phyloP scores from a whole-genome alignment of 2,888 invertebrate species.

The Polia nebulosa region DNA sequence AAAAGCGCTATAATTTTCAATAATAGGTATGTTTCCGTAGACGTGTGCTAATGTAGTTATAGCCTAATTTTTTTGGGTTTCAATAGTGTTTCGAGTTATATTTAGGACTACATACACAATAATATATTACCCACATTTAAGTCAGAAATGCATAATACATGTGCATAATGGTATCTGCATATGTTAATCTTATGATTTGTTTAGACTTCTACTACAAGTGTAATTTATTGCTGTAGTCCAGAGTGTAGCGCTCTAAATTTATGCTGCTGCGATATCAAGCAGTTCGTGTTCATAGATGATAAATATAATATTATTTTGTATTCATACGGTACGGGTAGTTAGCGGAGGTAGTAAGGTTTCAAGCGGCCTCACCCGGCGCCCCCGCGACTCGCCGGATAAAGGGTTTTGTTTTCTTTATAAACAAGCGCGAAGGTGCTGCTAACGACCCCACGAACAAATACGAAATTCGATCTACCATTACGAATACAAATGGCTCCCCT shows the following conservation, averaged over 20 bases:
- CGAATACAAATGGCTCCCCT: slow-evolving; percentile 89
- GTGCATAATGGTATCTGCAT: slow-evolving; percentile 41
- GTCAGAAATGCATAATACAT: slow-evolving; percentile 31
- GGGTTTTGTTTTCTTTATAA: slow-evolving; percentile 90
- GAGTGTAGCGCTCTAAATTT: slow-evolving; percentile 19
- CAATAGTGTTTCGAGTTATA: slow-evolving; percentile 14
- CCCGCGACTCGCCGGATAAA: slow-evolving; percentile 74
- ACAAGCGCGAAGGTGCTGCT: slow-evolving; percentile 89
- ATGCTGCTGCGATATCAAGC: slow-evolving; percentile 39
- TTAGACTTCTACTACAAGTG: slow-evolving; percentile 23
- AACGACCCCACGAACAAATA: slow-evolving; percentile 90
- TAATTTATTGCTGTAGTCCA: slow-evolving; percentile 46
- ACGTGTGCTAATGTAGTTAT: background rate
- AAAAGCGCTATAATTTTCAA: background rate
- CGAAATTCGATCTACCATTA: slow-evolving; percentile 91
- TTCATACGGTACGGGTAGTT: slow-evolving; percentile 69
- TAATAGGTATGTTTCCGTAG: background rate
- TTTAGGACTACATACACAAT: slow-evolving; percentile 9
- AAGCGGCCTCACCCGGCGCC: slow-evolving; percentile 65
- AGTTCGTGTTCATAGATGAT: slow-evolving; percentile 45
- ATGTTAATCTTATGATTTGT: slow-evolving; percentile 52
- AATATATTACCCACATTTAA: slow-evolving; percentile 7
- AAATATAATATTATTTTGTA: slow-evolving; percentile 69
- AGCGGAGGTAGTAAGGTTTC: slow-evolving; percentile 76
- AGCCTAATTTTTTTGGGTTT: slow-evolving; percentile 2